Percentiles rank a stretch among this genome's conserved stretches.
Conservation (phyloP, 2,797 vertebrate genomes). For the Strix occidentalis region DNA sequence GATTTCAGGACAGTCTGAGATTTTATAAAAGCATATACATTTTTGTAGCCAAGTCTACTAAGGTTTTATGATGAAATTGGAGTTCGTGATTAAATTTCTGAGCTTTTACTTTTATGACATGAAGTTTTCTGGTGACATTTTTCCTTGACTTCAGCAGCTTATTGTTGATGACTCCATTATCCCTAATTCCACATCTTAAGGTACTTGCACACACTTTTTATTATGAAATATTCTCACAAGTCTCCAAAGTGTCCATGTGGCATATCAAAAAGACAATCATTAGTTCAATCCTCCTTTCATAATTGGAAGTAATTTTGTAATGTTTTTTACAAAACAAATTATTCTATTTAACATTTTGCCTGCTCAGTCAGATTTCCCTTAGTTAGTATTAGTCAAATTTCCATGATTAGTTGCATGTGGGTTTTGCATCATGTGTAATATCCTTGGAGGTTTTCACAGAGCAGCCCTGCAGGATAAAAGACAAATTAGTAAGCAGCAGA, state of each 20-base stretch:
- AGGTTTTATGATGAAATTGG: background rate
- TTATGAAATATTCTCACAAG: background rate
- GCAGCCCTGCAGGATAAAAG: background rate
- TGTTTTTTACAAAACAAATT: background rate
- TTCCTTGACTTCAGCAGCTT: background rate
- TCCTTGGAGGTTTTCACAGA: background rate
- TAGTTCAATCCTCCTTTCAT: background rate
- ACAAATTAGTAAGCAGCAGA: background rate
- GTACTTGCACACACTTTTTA: background rate
- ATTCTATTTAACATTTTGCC: background rate
- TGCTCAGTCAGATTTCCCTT: background rate
- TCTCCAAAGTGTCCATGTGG: background rate
- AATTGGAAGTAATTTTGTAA: background rate
- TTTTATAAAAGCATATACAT: conserved; percentile 6
- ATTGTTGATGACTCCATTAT: background rate
- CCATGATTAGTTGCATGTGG: background rate
- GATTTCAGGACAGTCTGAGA: background rate
- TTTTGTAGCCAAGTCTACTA: background rate
- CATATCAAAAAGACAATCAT: background rate
- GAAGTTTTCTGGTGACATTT: background rate
- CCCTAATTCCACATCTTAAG: background rate
- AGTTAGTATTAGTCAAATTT: background rate
- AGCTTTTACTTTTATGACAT: background rate
- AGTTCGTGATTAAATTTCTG: background rate
- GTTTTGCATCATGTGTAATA: background rate